phyloP scores from a whole-genome alignment of 2,888 invertebrate species.

The Lithophane semibrunnea region DNA sequence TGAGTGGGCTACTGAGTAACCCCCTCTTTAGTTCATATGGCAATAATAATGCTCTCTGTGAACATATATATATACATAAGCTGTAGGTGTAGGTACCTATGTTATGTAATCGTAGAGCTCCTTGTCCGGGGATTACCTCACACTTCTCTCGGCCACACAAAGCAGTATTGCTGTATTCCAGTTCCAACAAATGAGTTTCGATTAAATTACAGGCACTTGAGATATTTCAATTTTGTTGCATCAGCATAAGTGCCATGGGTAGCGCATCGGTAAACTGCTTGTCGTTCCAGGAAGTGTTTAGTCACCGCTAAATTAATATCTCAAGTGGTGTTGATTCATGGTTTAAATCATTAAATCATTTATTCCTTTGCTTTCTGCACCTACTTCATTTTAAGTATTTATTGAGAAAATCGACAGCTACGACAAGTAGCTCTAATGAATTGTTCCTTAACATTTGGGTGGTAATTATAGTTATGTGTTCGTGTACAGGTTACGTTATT shows the following conservation, averaged over 20 bases:
- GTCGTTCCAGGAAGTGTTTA: too few species aligned
- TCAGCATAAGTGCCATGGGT: too few species aligned
- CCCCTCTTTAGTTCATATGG: conserved; percentile 4
- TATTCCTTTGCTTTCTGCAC: too few species aligned
- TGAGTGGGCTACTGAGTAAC: conserved; percentile 22
- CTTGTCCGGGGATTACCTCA: too few species aligned
- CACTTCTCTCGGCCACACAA: not conserved
- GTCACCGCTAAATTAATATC: not conserved
- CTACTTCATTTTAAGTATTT: not conserved
- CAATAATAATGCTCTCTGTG: not conserved
- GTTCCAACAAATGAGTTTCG: not conserved
- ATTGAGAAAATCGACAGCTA: not conserved
- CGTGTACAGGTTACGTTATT: not conserved
- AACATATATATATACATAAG: not conserved
- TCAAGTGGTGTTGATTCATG: not conserved
- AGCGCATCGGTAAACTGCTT: too few species aligned
- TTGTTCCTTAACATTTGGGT: not conserved
- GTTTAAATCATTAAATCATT: too few species aligned
- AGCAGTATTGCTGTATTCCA: not conserved
- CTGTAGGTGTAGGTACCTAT: not conserved
- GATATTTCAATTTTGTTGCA: too few species aligned
- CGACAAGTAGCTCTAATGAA: not conserved
- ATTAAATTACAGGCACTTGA: conserved; percentile 3
- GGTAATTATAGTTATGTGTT: too few species aligned
- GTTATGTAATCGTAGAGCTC: too few species aligned